Percentiles rank a stretch among this genome's conserved stretches.
phyloP scores from a whole-genome alignment of 2,797 vertebrate genomes.

The Hydrolagus colliei region DNA sequence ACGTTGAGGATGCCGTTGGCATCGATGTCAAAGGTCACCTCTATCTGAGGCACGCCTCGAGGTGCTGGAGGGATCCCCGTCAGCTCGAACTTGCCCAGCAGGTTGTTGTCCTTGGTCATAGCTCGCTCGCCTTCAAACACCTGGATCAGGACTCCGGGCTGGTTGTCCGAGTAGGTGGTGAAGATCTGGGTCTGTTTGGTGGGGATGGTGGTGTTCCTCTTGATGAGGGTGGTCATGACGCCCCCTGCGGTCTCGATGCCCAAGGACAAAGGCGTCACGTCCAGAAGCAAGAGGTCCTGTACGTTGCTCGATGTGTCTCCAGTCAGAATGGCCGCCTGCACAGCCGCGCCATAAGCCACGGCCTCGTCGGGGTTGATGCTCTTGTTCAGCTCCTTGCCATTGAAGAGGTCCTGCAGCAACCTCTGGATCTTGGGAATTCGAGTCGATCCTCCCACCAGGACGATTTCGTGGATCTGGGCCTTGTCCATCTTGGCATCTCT shows the following conservation, averaged over 20 bases:
- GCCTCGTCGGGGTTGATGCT: constrained; percentile 31
- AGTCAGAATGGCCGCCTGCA: constrained; percentile 24
- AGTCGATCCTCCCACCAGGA: constrained; percentile 68
- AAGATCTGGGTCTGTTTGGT: constrained; percentile 22
- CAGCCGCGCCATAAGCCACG: constrained; percentile 25
- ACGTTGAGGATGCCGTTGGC: constrained; percentile 80
- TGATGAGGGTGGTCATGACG: constrained; percentile 13
- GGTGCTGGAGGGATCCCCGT: constrained; percentile 70
- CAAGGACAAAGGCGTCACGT: constrained; percentile 18
- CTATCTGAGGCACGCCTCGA: constrained; percentile 72
- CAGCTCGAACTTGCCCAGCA: constrained; percentile 73
- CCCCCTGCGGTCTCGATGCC: constrained; percentile 30
- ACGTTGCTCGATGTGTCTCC: constrained; percentile 4
- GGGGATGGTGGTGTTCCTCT: constrained; percentile 31
- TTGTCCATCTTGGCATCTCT: constrained; percentile 72
- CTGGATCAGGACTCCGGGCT: constrained; percentile 40
- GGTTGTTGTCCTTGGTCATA: constrained; percentile 79
- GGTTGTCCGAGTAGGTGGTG: constrained; percentile 28
- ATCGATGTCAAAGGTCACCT: constrained; percentile 77
- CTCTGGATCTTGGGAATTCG: constrained; percentile 75
- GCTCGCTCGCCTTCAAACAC: constrained; percentile 74
- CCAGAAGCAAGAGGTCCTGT: constrained; percentile 25
- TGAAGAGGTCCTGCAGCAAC: constrained; percentile 69
- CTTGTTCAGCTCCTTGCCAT: constrained; percentile 66
- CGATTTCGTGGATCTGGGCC: constrained; percentile 65